These are phyloP conservation scores for Sepiola atlantica DNA, from an alignment of 2,888 invertebrate species.

Conservation along the genomic window DNA sequence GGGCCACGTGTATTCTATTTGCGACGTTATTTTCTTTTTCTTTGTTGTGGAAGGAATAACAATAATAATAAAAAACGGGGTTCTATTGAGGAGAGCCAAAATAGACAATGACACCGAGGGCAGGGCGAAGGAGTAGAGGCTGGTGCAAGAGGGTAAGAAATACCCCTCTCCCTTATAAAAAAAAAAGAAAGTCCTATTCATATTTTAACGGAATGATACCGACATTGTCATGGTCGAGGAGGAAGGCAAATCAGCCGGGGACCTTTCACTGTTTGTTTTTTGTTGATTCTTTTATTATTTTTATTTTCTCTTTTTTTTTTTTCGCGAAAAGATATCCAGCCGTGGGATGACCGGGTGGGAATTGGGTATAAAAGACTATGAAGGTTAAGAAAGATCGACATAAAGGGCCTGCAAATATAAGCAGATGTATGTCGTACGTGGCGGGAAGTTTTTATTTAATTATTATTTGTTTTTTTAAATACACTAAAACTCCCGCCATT, in stretches of 20 bases:
- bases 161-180: not conserved
- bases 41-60: not conserved
- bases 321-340: not conserved
- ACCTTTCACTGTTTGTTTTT: no score
- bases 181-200: not conserved
- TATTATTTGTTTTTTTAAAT: no score
- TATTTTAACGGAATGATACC: not conserved
- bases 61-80: no score
- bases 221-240: not conserved
- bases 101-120: not conserved
- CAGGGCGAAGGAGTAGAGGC: not conserved
- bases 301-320: not conserved
- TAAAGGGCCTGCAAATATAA: not conserved
- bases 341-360: not conserved
- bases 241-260: not conserved
- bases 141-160: no score
- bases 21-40: not conserved
- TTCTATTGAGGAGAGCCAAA: not conserved
- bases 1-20: no score
- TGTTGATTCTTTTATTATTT: no score
- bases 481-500: not conserved
- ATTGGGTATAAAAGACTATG: not conserved
- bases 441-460: not conserved
- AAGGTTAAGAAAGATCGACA: no score
- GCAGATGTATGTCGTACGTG: not conserved